Percentiles rank a stretch among this genome's conserved stretches.
Evolutionary conservation across 2,797 vertebrate genomes (phyloP).

Genomic region (Spondyliosoma cantharus): DNA sequence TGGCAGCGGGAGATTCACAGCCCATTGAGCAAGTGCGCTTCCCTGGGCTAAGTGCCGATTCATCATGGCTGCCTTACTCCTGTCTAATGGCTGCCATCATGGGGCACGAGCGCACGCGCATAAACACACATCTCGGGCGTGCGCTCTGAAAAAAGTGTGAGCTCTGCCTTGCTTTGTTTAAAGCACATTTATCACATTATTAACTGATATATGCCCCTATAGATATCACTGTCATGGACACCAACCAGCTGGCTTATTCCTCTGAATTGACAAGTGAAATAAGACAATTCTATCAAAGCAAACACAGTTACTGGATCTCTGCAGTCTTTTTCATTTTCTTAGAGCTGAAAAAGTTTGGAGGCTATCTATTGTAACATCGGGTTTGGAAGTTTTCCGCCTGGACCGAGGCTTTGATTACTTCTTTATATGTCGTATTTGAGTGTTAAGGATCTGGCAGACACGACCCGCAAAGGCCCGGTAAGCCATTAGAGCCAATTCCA

Average conservation of each 20-base stretch:
- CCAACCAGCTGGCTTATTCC: constrained; percentile 20
- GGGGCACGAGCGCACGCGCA: constrained; percentile 54
- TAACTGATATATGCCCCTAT: constrained; percentile 46
- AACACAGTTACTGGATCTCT: constrained; percentile 4
- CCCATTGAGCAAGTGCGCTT: constrained; percentile 84
- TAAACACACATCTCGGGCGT: constrained; percentile 35
- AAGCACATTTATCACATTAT: constrained; percentile 62
- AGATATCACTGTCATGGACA: constrained; percentile 46
- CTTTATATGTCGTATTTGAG: constrained; percentile 56
- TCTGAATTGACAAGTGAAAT: constrained; percentile 17
- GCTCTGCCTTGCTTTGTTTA: constrained; percentile 51
- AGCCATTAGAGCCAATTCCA: constrained; percentile 78
- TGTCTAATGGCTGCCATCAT: constrained; percentile 82
- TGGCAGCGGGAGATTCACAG: constrained; percentile 83
- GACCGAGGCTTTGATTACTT: constrained; percentile 49
- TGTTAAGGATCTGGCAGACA: constrained; percentile 69
- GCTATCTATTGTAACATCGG: constrained; percentile 28
- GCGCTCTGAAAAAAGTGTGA: constrained; percentile 34
- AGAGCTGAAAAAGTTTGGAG: constrained; percentile 13
- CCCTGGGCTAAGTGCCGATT: constrained; percentile 83
- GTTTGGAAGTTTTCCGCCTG: constrained; percentile 33
- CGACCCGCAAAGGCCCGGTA: constrained; percentile 52
- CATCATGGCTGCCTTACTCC: constrained; percentile 83
- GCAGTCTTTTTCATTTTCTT: constrained; percentile 7
- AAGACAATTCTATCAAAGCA: constrained; percentile 16